Evolutionary conservation across 2,113 vertebrate species (phyloP), one percentile per base, ranked within the genome.

Genomic region (Climacteris rufus): DNA sequence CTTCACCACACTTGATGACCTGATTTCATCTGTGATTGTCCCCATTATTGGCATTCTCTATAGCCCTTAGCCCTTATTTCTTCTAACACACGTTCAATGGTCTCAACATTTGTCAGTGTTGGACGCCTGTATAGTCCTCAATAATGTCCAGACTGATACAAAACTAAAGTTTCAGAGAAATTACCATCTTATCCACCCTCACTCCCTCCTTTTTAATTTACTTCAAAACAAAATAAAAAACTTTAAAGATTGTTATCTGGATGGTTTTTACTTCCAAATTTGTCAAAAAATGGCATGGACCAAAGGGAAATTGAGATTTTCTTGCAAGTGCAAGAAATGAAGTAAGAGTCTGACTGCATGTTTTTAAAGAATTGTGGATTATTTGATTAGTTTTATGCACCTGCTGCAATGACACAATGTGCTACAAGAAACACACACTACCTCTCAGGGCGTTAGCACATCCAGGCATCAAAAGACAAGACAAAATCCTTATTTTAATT

Each of bases 121-220:
- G 13, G 6, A 53, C 7, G 12, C 9, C 28, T 0, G 0, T 42
- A 20, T 33, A 13, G 0, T 47, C 24, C 13, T 45, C 30, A 6
- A 4, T 74, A 13, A 42, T 33, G 16, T 61, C 50, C 54, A 83
- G 49, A 47, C 10, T 23, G 33, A 42, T 57, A n/a, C 18, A 74
- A 56, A 76, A 37, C 19, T 28, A 35, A 11, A 57, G 5, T 35
- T 68, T 66, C 61, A 84, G 20, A 79, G 23, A 84, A 9, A 69
- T 59, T 65, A 57, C 15, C 11, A 25, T 37, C 7, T 50, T 33
- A n/a, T 45, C 66, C 9, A 15, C 5, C 2, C 2, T 2, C 1
- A 16, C 1, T 20, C 7, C 2, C 5, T 52, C 18, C 2, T 37
- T 91, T 77, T 50, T 10, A 52, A 40, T 40, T 76, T 56, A 33